These are phyloP conservation scores for Cuniculus paca DNA, from an alignment of 2,797 vertebrate genomes.

Conservation along the genomic window DNA sequence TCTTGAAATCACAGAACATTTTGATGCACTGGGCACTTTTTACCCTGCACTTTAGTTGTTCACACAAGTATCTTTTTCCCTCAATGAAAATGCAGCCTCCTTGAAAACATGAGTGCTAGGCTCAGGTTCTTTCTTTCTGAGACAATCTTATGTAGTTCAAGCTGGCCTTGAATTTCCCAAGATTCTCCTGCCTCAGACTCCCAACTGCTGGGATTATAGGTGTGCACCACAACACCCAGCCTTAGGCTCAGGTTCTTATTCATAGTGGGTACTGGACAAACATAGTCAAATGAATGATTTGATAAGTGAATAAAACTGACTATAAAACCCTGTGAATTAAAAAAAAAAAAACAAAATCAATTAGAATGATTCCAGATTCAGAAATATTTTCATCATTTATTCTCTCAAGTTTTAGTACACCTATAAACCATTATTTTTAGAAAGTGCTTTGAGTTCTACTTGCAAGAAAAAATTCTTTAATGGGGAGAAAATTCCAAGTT, in stretches of 20 bases:
- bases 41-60: background rate
- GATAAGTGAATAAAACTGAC: slow-evolving; percentile 19
- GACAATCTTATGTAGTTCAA: background rate
- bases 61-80: background rate
- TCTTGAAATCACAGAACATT: slow-evolving; percentile 47
- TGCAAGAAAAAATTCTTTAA: slow-evolving; percentile 20
- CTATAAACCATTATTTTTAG: slow-evolving; percentile 39
- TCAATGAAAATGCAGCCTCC: background rate
- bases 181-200: background rate
- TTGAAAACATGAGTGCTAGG: background rate
- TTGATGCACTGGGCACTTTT: background rate
- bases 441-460: slow-evolving; percentile 31
- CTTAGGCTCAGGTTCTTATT: background rate
- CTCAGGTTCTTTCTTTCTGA: background rate
- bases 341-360: background rate
- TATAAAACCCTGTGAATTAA: background rate
- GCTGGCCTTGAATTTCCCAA: background rate
- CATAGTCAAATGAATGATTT: slow-evolving; percentile 41
- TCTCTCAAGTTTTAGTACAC: slow-evolving; percentile 45
- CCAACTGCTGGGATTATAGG: background rate
- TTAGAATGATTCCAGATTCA: slow-evolving; percentile 42
- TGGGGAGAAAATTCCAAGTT: background rate
- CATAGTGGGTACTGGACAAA: slow-evolving; percentile 27
- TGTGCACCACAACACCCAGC: background rate
- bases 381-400: slow-evolving; percentile 16